A percentile compares a stretch with the other conserved stretches of the same genome.
Conservation (phyloP, 2,797 vertebrate genomes). For the Pogonophryne albipinna region DNA sequence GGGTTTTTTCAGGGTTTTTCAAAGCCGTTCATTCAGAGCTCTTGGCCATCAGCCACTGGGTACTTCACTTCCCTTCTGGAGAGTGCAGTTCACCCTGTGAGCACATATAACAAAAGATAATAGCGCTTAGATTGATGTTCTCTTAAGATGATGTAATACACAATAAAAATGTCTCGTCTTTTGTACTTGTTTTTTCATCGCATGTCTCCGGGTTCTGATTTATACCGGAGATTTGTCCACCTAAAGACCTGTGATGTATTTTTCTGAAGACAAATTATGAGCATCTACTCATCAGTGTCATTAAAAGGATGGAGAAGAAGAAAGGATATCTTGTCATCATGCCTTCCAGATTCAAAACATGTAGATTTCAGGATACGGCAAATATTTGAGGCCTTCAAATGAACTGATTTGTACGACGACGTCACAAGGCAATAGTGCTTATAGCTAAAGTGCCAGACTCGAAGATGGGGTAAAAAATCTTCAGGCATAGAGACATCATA, state of each 20-base stretch:
- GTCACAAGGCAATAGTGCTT: too few relatives aligned
- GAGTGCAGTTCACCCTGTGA: slow-evolving; percentile 9
- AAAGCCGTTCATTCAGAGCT: neutral
- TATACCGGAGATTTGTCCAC: slow-evolving; percentile 23
- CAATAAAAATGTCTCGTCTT: slow-evolving; percentile 36
- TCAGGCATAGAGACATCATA: too few relatives aligned
- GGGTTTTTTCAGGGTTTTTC: neutral
- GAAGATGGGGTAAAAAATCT: too few relatives aligned
- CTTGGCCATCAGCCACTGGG: slow-evolving; percentile 5
- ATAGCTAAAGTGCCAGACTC: too few relatives aligned
- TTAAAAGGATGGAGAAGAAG: neutral
- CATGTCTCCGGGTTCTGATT: slow-evolving; percentile 34
- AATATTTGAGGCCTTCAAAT: too few relatives aligned
- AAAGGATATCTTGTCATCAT: neutral
- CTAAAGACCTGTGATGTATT: slow-evolving; percentile 10
- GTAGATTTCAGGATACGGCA: neutral
- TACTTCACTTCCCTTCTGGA: slow-evolving; percentile 17
- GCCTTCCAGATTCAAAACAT: too few relatives aligned
- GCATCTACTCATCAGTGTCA: neutral
- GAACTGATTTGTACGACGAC: too few relatives aligned
- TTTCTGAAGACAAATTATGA: slow-evolving; percentile 2
- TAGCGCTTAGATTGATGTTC: slow-evolving; percentile 36
- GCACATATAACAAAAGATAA: slow-evolving; percentile 47
- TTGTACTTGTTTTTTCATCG: slow-evolving; percentile 55
- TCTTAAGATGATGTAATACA: slow-evolving; percentile 40